Percentiles rank a stretch among this genome's conserved stretches.
phyloP scores from a whole-genome alignment of 2,113 vertebrate species.

The Acanthochromis polyacanthus region DNA sequence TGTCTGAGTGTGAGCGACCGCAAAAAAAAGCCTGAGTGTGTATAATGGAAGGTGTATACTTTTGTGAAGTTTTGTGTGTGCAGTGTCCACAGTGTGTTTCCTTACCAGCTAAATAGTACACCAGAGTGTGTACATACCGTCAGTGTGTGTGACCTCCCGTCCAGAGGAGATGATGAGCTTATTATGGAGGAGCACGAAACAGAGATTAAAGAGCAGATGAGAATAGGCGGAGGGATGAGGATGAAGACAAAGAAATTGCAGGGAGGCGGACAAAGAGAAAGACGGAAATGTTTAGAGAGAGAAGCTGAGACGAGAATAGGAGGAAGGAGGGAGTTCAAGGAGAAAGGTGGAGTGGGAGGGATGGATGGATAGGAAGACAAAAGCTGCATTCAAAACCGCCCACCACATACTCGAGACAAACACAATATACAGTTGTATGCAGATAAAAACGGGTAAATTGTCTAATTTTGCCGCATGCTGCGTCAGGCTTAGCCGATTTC shows the following conservation, averaged over 20 bases:
- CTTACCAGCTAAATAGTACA: conserved; percentile 5
- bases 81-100: conserved; percentile 28
- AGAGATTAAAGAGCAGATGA: conserved; percentile 61
- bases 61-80: conserved; percentile 7
- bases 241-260: background rate
- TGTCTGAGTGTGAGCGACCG: background rate
- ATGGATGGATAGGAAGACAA: background rate
- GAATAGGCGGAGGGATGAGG: conserved; percentile 15
- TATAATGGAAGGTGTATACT: background rate
- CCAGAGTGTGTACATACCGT: background rate
- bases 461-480: too few relatives aligned
- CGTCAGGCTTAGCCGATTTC: too few relatives aligned
- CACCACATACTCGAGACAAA: too few relatives aligned
- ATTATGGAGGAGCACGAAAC: conserved; percentile 69
- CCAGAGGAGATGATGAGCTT: conserved; percentile 46
- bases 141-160: conserved; percentile 29
- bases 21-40: conserved; percentile 2
- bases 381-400: background rate
- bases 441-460: too few relatives aligned
- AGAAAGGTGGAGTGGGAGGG: background rate
- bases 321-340: conserved; percentile 1
- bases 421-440: too few relatives aligned
- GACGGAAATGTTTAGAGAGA: background rate
- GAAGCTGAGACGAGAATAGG: background rate
- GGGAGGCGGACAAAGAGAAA: background rate